phyloP scores from a whole-genome alignment of 2,113 vertebrate species.

The Scopus umbretta region DNA sequence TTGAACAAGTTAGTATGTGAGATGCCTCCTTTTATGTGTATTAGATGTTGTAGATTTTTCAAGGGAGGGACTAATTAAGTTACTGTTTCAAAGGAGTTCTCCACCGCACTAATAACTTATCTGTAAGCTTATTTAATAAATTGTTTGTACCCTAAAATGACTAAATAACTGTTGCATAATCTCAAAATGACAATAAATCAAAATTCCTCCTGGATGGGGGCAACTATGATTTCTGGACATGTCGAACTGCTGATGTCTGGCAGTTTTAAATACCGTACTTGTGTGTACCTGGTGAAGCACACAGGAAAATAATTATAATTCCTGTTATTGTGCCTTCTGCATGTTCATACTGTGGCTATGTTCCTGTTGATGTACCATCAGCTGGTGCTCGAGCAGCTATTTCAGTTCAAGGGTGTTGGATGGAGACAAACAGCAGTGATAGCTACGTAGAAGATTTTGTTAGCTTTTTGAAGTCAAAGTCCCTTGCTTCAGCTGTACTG shows the following conservation, averaged over 20 bases:
- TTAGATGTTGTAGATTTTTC: conserved; percentile 37
- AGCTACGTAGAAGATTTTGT: neutral
- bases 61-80: conserved; percentile 23
- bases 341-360: accelerated
- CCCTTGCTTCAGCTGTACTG: neutral
- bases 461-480: neutral
- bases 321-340: neutral
- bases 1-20: conserved; percentile 6
- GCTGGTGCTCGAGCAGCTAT: accelerated
- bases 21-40: conserved; percentile 18
- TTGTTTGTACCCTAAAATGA: conserved; percentile 30
- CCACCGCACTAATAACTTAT: conserved; percentile 19
- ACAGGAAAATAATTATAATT: neutral
- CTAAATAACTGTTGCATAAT: conserved; percentile 25
- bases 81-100: conserved; percentile 20
- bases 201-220: neutral
- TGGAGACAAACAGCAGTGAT: accelerated
- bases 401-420: neutral
- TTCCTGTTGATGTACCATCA: neutral
- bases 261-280: neutral
- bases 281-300: neutral
- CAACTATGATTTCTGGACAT: neutral
- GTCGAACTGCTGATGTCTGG: neutral
- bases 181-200: conserved; percentile 22
- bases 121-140: conserved; percentile 19